These are phyloP conservation scores for Rhinogobio ventralis DNA, from an alignment of 2,797 vertebrate genomes.

Conservation along the genomic window DNA sequence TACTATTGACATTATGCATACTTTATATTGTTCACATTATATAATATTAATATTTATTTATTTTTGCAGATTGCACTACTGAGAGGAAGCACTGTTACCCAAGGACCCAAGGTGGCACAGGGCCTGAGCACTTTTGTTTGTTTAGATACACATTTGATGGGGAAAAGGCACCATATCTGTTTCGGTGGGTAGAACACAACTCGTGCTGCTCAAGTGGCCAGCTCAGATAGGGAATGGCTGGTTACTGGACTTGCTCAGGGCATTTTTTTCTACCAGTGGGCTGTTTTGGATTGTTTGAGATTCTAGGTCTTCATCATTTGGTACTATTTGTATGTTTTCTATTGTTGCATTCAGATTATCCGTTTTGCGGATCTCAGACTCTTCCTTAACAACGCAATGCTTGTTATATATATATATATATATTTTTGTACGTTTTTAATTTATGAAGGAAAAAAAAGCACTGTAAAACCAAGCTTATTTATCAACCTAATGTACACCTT, in stretches of 20 bases:
- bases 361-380: constrained; percentile 58
- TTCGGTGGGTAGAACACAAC: background rate
- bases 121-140: constrained; percentile 70
- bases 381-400: constrained; percentile 66
- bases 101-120: constrained; percentile 64
- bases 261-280: constrained; percentile 24
- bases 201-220: constrained; percentile 35
- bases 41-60: background rate
- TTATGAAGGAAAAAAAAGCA: constrained; percentile 80
- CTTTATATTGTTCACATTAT: too few species aligned
- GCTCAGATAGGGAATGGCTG: background rate
- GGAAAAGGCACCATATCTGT: background rate
- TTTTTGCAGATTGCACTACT: constrained; percentile 72
- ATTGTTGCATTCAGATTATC: constrained; percentile 56
- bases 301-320: constrained; percentile 17
- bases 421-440: constrained; percentile 72
- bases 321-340: constrained; percentile 46
- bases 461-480: constrained; percentile 80
- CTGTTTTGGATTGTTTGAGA: constrained; percentile 16
- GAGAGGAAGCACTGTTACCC: constrained; percentile 66
- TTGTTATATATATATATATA: constrained; percentile 71
- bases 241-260: constrained; percentile 41
- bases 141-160: constrained; percentile 24
- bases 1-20: background rate
- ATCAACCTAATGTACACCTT: constrained; percentile 69